Evolutionary conservation across 2,797 vertebrate species (phyloP), one percentile per base, ranked within the genome.

Genomic region (Manis pentadactyla): DNA sequence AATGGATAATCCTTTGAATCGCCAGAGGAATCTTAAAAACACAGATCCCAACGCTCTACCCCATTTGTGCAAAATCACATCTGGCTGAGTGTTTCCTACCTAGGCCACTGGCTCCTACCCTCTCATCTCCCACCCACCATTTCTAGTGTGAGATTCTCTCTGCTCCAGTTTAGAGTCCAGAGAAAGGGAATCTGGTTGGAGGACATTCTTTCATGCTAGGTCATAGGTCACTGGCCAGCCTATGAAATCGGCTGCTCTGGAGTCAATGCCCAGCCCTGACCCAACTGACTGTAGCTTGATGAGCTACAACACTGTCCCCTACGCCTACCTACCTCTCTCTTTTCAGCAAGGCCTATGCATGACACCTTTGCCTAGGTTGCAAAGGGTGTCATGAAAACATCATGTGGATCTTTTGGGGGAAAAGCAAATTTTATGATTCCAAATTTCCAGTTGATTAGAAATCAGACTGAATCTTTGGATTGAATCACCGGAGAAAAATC

Each of bases 401-500:
- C 42, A 23, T 78, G 39, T 42, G 63, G 61, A 14, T 61, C 85
- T 68, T 68, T n/a, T 4, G 7, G 39, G n/a, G 15, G 13, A 2
- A 59, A 49, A 53, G 42, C 39, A 83, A 68, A 83, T 83, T 29
- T 83, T 0, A 2, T 37, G n/a, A 84, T 59, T 87, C 55, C 83
- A 94, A 49, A 53, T 92, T 94, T 96, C 74, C 73, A 83, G 34
- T 34, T 84, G 73, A 84, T 53, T 89, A 81, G 53, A 91, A 86
- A 81, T 79, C 64, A 57, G 31, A 34, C 64, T 82, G 64, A 83
- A 25, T 66, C 42, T 61, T 93, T 49, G 11, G 82, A 74, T 14
- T 39, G 74, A 42, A 74, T 78, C 63, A 27, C 2, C 6, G 55
- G 19, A 86, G 85, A 86, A 95, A 46, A 95, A 91, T 88, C 74